Base-by-base conservation (phyloP, 2,888 invertebrate species). In the Conops quadrifasciatus region DNA sequence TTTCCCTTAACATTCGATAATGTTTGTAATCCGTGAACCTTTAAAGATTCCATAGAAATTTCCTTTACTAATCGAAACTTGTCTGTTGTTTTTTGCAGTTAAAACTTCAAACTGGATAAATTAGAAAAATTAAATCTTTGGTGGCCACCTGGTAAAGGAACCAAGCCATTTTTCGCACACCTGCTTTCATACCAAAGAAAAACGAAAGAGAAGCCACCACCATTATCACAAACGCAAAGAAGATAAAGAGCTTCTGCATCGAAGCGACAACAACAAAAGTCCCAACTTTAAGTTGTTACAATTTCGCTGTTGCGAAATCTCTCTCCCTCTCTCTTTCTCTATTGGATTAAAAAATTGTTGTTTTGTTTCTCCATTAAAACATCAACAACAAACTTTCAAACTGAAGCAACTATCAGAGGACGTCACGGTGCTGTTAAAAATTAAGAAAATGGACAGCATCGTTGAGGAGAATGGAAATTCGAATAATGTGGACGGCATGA, bases 391-490 rank as follows among this genome's bases (percentile, higher is more conserved):
- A 77, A 87, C 87, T 87, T 79, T 80, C 89, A 88, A 88, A 80
- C 83, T 84, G 84, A 84, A 84, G 85, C 83, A 84, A 78, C 82
- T 84, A 77, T 85, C 84, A 81, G 86, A 87, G 86, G 88, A 91
- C 91, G 83, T 82, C 67, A 90, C 90, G 89, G 89, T 88, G 89
- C 88, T 90, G 85, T 85, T 84, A 80, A 84, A 84, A 79, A 83
- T 84, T 77, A 81, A 83, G 81, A 85, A 84, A 82, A 95, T 94
- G 94, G 94, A 94, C 89, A 92, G 93, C 88, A 94, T 95, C 92
- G 94, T 94, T 87, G 94, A 95, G 89, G 95, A 95, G 90, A 94
- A 94, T 87, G 94, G 94, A 83, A 89, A 89, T 85, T 84, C 84
- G 76, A 82, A 82, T 73, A 83, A 81, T 74, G 78, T 81, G 72